phyloP scores from a whole-genome alignment of 2,113 vertebrate genomes.

The Bos indicus region DNA sequence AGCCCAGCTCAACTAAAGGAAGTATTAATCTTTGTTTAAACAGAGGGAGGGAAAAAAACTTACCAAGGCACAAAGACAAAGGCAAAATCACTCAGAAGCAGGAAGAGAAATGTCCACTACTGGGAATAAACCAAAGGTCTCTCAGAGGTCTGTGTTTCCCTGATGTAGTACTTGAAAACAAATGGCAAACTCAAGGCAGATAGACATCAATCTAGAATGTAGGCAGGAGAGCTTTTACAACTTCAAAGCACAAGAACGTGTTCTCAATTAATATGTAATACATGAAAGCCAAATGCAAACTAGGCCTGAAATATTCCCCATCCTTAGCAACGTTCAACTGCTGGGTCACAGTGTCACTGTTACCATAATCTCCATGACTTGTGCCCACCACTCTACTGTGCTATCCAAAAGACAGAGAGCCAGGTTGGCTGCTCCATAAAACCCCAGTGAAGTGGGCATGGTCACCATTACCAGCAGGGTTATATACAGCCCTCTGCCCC shows the following conservation, averaged over 20 bases:
- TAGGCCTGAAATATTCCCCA: background rate
- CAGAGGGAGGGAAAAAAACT: background rate
- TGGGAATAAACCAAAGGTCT: constrained; percentile 40
- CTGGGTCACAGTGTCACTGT: background rate
- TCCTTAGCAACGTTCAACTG: background rate
- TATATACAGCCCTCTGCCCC: background rate
- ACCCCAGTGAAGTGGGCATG: background rate
- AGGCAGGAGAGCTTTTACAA: constrained; percentile 7
- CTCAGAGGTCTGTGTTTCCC: background rate
- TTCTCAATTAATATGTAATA: constrained; percentile 46
- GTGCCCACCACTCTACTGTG: background rate
- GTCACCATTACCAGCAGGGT: background rate
- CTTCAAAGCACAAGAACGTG: constrained; percentile 47
- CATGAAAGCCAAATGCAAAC: constrained; percentile 29
- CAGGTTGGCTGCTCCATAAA: background rate
- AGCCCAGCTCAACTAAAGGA: constrained; percentile 38
- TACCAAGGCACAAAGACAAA: constrained; percentile 43
- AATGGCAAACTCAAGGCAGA: constrained; percentile 11
- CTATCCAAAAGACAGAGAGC: background rate
- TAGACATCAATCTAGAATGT: constrained; percentile 2
- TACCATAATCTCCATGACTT: background rate
- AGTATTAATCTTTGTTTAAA: constrained; percentile 53
- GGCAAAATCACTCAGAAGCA: background rate
- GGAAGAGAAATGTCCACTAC: background rate
- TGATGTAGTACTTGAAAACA: background rate